Percentiles rank a stretch among this genome's conserved stretches.
phyloP scores from a whole-genome alignment of 2,113 vertebrate genomes.

The Callospermophilus lateralis region DNA sequence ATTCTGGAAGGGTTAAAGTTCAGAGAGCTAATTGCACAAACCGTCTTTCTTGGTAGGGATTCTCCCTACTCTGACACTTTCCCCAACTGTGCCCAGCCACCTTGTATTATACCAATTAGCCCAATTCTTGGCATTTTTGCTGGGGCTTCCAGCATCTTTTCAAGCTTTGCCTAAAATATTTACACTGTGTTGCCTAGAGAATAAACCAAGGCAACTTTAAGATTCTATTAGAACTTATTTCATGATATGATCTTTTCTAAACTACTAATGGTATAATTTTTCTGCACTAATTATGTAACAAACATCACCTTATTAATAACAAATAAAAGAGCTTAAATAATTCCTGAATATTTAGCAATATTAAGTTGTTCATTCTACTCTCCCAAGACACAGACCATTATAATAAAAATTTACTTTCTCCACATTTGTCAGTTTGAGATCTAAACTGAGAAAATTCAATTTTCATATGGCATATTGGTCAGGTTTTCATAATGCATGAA shows the following conservation, averaged over 20 bases:
- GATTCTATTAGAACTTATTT: slow-evolving; percentile 71
- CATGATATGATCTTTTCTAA: slow-evolving; percentile 57
- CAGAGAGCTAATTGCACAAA: slow-evolving; percentile 98
- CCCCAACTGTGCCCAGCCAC: slow-evolving; percentile 96
- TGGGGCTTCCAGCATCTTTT: slow-evolving; percentile 88
- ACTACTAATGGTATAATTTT: not conserved
- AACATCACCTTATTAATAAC: not conserved
- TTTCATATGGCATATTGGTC: not conserved
- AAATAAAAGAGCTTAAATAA: slow-evolving; percentile 53
- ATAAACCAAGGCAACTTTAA: slow-evolving; percentile 77
- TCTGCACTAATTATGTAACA: not conserved
- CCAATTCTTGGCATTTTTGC: slow-evolving; percentile 95
- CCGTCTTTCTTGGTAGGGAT: slow-evolving; percentile 96
- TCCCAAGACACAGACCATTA: slow-evolving; percentile 19
- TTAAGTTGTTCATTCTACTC: slow-evolving; percentile 42
- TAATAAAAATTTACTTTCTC: slow-evolving; percentile 47
- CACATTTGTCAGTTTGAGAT: slow-evolving; percentile 7
- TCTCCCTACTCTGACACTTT: slow-evolving; percentile 95
- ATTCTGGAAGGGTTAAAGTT: slow-evolving; percentile 98
- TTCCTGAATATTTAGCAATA: slow-evolving; percentile 39
- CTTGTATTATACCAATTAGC: slow-evolving; percentile 98
- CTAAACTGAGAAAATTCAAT: slow-evolving; percentile 24
- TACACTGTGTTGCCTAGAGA: slow-evolving; percentile 78
- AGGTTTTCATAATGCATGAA: not conserved
- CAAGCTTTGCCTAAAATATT: slow-evolving; percentile 88